Evolutionary conservation across 1,140 invertebrate genomes (phyloP).

Genomic region (Himalopsyche phryganea): DNA sequence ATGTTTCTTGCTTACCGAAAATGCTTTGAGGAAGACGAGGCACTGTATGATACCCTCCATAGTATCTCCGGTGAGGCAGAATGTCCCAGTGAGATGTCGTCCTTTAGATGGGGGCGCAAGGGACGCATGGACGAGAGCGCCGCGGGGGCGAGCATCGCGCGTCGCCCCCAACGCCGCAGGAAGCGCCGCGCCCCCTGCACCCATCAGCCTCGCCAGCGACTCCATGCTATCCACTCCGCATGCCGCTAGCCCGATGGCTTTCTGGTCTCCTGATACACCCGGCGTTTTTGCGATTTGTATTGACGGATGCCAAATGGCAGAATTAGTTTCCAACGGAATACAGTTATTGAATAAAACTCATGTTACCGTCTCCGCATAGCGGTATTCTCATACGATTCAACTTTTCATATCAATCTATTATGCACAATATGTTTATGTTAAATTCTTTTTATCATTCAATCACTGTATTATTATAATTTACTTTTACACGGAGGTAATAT

Average conservation of each 20-base stretch:
- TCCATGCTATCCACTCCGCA: slow-evolving; percentile 56
- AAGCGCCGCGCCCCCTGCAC: slow-evolving; percentile 54
- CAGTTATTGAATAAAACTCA: no score
- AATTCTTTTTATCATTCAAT: no score
- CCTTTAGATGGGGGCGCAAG: slow-evolving; percentile 70
- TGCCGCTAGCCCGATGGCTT: slow-evolving; percentile 4
- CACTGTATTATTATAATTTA: no score
- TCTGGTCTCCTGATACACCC: slow-evolving; percentile 16
- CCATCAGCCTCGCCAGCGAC: slow-evolving; percentile 72
- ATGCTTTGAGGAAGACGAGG: slow-evolving; percentile 85
- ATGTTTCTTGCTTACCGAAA: slow-evolving; percentile 70
- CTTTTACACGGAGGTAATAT: no score
- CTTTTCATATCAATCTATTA: no score
- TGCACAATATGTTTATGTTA: no score
- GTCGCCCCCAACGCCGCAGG: slow-evolving; percentile 61
- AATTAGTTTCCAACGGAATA: no score
- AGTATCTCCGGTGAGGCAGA: slow-evolving; percentile 82
- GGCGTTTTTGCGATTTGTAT: background rate
- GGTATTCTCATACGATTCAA: no score
- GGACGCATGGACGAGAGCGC: slow-evolving; percentile 71
- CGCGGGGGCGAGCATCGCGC: slow-evolving; percentile 56
- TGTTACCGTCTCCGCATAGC: no score
- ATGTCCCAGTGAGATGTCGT: slow-evolving; percentile 78
- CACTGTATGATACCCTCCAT: slow-evolving; percentile 92
- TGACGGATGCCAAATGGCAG: no score